phyloP scores from a whole-genome alignment of 1,140 invertebrate species.

The Melanaphis sacchari region DNA sequence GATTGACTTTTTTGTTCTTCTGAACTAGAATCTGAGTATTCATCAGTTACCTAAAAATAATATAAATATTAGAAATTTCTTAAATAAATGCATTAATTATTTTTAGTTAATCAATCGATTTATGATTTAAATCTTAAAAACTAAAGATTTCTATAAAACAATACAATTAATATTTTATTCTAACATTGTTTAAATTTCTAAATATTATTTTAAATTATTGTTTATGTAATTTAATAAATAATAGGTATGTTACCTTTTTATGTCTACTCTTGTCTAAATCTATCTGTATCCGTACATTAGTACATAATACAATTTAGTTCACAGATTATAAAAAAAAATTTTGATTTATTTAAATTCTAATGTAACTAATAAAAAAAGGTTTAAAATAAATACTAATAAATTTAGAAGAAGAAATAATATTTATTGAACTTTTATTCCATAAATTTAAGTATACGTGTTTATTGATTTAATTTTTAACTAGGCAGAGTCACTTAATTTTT shows the following conservation, averaged over 20 bases:
- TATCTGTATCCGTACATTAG: neutral
- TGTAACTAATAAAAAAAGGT: neutral
- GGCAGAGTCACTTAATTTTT: neutral
- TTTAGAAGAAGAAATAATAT: neutral
- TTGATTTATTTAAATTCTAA: neutral
- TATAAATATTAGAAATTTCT: neutral
- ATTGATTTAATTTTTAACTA: neutral
- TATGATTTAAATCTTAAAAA: neutral
- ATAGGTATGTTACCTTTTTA: no score
- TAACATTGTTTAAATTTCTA: neutral
- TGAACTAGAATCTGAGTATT: slow-evolving; percentile 61
- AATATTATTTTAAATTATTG: no score
- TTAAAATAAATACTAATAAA: neutral
- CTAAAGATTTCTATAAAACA: neutral
- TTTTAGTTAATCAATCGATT: neutral
- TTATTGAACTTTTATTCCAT: neutral
- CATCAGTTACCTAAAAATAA: slow-evolving; percentile 60
- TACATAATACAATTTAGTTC: neutral
- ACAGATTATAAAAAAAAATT: neutral
- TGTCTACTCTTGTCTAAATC: no score
- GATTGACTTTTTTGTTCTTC: slow-evolving; percentile 61
- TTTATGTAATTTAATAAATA: no score
- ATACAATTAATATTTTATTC: neutral
- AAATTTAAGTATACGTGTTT: neutral
- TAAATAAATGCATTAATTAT: neutral